Conservation (phyloP, 92 coral and sea anemone species). For the Bergia sp. region DNA sequence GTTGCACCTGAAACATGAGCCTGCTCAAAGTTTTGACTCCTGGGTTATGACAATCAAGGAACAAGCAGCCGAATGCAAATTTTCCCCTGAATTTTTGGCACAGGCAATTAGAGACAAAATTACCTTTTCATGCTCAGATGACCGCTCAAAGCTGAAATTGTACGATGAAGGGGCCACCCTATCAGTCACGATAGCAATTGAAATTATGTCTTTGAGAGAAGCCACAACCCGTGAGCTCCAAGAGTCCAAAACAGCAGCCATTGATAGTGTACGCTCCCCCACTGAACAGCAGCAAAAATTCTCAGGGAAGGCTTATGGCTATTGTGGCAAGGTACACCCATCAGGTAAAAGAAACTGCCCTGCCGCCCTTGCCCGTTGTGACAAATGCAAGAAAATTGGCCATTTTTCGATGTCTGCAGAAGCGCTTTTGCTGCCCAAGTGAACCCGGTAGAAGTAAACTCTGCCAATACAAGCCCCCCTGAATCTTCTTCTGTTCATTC, state of each 20-base stretch:
- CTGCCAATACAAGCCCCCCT: too few species aligned
- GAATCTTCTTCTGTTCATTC: too few species aligned
- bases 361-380: constrained; percentile 38
- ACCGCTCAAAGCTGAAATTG: constrained; percentile 52
- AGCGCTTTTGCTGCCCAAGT: neutral
- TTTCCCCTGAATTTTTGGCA: constrained; percentile 22
- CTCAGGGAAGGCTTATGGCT: constrained; percentile 25
- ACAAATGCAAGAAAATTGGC: neutral
- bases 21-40: constrained; percentile 44
- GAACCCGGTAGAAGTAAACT: too few species aligned
- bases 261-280: constrained; percentile 36
- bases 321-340: constrained; percentile 37
- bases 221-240: constrained; percentile 57
- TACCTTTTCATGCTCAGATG: constrained; percentile 44
- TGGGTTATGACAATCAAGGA: constrained; percentile 42
- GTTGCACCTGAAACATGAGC: constrained; percentile 44
- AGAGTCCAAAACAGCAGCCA: constrained; percentile 47
- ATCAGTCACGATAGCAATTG: constrained; percentile 38
- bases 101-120: constrained; percentile 27
- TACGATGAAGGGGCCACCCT: constrained; percentile 54
- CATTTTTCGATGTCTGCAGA: neutral
- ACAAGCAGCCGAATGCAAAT: constrained; percentile 45
- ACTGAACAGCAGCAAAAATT: neutral
- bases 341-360: constrained; percentile 53
- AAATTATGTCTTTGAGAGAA: constrained; percentile 49